Percentiles rank a stretch among this genome's conserved stretches.
Conservation (phyloP, 2,888 invertebrate species). For the Bembecia ichneumoniformis region DNA sequence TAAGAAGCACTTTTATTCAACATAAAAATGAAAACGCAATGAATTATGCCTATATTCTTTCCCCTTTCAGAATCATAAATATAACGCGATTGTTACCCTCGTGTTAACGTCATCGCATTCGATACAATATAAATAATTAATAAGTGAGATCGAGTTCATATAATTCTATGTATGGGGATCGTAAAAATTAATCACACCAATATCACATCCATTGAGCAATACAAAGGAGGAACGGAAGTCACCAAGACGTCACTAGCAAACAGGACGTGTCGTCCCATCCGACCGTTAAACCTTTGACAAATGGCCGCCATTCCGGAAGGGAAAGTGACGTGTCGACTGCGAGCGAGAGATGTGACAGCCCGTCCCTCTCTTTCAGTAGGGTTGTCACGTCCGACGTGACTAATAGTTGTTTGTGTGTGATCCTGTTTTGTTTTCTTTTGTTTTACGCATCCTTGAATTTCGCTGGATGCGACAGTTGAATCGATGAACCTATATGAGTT, state of each 20-base stretch:
- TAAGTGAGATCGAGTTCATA: too few species aligned
- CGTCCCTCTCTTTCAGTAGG: constrained; percentile 25
- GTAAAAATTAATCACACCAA: not conserved
- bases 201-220: not conserved
- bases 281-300: constrained; percentile 38
- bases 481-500: not conserved
- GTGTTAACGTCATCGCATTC: too few species aligned
- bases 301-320: constrained; percentile 31
- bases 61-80: too few species aligned
- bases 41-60: too few species aligned
- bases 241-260: constrained; percentile 10
- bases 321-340: constrained; percentile 21
- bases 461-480: not conserved
- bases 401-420: constrained; percentile 33
- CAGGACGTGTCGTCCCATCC: constrained; percentile 20
- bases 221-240: not conserved
- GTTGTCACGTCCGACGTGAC: constrained; percentile 36
- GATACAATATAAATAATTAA: too few species aligned
- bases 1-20: too few species aligned
- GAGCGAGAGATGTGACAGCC: constrained; percentile 19
- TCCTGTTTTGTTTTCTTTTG: constrained; percentile 24
- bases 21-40: too few species aligned
- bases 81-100: too few species aligned
- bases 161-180: not conserved
- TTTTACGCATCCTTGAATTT: constrained; percentile 2